These are phyloP conservation scores for Drosophila multiciliata DNA, from an alignment of 2,888 invertebrate species.

Conservation along the genomic window DNA sequence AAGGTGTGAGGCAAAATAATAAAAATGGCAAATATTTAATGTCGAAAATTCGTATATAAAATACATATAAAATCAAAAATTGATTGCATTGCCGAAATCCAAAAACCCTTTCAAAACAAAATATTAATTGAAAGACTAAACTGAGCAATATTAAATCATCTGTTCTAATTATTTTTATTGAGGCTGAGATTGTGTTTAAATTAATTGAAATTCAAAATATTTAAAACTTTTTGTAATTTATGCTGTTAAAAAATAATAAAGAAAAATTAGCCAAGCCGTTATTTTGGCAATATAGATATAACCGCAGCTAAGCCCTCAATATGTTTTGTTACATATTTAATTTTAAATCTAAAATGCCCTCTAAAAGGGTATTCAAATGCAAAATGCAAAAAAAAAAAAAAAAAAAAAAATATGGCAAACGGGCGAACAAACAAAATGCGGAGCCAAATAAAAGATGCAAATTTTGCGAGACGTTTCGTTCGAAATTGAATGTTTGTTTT, in stretches of 20 bases:
- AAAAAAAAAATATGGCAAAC: conserved; percentile 42
- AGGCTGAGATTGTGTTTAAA: background rate
- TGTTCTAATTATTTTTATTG: background rate
- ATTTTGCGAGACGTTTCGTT: conserved; percentile 58
- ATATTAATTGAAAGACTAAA: background rate
- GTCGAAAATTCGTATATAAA: conserved; percentile 12
- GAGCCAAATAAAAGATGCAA: conserved; percentile 66
- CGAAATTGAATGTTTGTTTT: conserved; percentile 42
- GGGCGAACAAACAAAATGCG: conserved; percentile 62
- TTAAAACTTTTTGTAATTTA: background rate
- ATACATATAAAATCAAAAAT: conserved; percentile 1
- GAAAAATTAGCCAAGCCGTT: too few species aligned
- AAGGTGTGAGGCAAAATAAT: conserved; percentile 22
- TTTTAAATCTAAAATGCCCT: background rate
- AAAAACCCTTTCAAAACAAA: background rate
- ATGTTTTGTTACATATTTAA: background rate
- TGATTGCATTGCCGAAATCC: background rate
- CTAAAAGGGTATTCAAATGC: conserved; percentile 1
- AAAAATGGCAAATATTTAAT: conserved; percentile 59
- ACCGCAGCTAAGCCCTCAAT: background rate
- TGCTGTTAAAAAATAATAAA: background rate
- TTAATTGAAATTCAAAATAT: background rate
- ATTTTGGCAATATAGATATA: background rate
- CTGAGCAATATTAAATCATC: background rate
- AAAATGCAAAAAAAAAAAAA: background rate